phyloP scores from a whole-genome alignment of 2,113 vertebrate species.

The Mastomys natalensis region DNA sequence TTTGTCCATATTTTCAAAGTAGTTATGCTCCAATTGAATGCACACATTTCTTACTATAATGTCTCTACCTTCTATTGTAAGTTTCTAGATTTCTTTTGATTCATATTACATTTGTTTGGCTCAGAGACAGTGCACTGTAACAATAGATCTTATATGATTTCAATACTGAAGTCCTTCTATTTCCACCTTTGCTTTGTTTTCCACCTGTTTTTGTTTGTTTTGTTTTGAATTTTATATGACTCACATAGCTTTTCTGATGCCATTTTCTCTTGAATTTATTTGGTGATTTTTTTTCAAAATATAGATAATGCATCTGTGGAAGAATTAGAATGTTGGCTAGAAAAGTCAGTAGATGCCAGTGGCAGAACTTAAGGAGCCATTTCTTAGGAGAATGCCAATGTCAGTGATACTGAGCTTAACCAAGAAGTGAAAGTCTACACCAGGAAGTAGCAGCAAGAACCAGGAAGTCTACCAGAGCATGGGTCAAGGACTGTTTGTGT shows the following conservation, averaged over 20 bases:
- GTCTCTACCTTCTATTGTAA: background rate
- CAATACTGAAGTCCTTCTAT: background rate
- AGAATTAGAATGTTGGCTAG: background rate
- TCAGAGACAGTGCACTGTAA: background rate
- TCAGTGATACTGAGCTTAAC: background rate
- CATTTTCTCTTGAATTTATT: background rate
- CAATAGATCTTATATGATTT: background rate
- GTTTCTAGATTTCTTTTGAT: conserved; percentile 3
- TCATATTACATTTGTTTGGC: background rate
- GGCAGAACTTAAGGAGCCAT: background rate
- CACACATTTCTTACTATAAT: background rate
- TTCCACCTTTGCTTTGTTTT: background rate
- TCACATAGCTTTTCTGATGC: background rate
- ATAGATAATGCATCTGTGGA: background rate
- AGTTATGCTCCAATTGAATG: background rate
- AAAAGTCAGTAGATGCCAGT: background rate
- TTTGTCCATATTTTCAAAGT: background rate
- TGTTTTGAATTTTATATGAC: background rate
- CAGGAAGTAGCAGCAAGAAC: background rate
- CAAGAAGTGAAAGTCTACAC: background rate
- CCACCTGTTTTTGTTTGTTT: background rate
- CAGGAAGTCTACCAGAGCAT: background rate
- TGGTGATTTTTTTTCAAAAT: background rate
- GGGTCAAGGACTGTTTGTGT: background rate
- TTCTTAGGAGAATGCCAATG: too few species aligned